Conservation (phyloP, 2,888 invertebrate species). For the Vesta saturnalis region DNA sequence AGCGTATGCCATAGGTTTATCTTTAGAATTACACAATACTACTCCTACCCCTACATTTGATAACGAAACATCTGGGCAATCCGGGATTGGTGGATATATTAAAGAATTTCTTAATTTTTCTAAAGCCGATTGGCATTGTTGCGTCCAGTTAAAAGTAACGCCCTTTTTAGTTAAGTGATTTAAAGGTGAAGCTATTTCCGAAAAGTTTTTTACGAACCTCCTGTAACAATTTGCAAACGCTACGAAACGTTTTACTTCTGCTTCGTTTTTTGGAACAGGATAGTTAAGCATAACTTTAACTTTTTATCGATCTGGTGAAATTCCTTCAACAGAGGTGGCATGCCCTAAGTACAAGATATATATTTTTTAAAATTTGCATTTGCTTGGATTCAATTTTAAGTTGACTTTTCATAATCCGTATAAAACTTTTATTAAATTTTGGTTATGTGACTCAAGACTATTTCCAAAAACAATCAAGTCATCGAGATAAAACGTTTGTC, state of each 20-base stretch:
- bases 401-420: conserved; percentile 32
- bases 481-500: conserved; percentile 40
- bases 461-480: conserved; percentile 43
- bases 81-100: too few relatives aligned
- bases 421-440: conserved; percentile 41
- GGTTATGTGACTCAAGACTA: conserved; percentile 39
- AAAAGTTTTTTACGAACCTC: too few relatives aligned
- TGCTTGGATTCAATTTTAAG: conserved; percentile 43
- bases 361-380: conserved; percentile 42
- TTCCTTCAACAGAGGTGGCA: conserved; percentile 13
- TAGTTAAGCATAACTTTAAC: background rate
- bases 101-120: too few relatives aligned
- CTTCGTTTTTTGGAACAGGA: background rate
- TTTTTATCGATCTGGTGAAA: conserved; percentile 1
- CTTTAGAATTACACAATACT: too few relatives aligned
- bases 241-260: background rate
- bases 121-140: too few relatives aligned
- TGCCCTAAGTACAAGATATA: conserved; percentile 37
- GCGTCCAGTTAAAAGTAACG: too few relatives aligned
- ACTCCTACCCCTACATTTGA: too few relatives aligned
- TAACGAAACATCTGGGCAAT: too few relatives aligned
- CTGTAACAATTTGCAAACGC: too few relatives aligned
- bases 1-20: too few relatives aligned
- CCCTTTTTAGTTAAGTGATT: too few relatives aligned
- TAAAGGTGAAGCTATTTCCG: too few relatives aligned